phyloP scores from a whole-genome alignment of 2,113 vertebrate genomes.

The Chaetura pelagica region DNA sequence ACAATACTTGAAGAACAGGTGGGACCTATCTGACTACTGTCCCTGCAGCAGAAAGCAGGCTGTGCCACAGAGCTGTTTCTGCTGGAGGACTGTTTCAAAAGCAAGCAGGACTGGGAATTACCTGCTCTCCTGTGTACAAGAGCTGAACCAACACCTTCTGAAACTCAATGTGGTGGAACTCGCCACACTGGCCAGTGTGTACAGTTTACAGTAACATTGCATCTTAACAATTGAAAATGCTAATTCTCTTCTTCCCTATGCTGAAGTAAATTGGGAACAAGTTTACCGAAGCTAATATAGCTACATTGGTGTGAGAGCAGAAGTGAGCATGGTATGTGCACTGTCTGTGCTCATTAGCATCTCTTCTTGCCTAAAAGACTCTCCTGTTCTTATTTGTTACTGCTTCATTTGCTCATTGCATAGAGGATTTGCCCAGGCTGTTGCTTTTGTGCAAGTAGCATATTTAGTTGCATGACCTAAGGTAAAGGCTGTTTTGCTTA shows the following conservation, averaged over 20 bases:
- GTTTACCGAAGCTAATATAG: rapidly evolving
- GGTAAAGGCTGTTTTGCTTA: not conserved
- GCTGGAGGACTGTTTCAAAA: not conserved
- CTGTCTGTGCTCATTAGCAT: not conserved
- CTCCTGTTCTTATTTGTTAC: not conserved
- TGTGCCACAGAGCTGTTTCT: not conserved
- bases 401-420: not conserved
- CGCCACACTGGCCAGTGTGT: not conserved
- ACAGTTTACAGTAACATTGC: not conserved
- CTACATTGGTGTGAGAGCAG: not conserved
- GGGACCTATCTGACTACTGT: not conserved
- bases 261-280: not conserved
- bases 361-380: not conserved
- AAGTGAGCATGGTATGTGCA: rapidly evolving
- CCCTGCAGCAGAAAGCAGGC: not conserved
- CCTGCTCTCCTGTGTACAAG: rapidly evolving
- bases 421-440: not conserved
- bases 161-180: not conserved
- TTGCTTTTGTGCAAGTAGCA: not conserved
- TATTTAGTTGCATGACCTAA: not conserved
- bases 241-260: not conserved
- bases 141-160: not conserved
- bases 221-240: not conserved
- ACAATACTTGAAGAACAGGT: rapidly evolving
- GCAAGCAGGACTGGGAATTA: not conserved